A percentile compares a stretch with the other conserved stretches of the same genome.
phyloP scores from a whole-genome alignment of 2,113 vertebrate species.

The Psammodynastes pulverulentus region DNA sequence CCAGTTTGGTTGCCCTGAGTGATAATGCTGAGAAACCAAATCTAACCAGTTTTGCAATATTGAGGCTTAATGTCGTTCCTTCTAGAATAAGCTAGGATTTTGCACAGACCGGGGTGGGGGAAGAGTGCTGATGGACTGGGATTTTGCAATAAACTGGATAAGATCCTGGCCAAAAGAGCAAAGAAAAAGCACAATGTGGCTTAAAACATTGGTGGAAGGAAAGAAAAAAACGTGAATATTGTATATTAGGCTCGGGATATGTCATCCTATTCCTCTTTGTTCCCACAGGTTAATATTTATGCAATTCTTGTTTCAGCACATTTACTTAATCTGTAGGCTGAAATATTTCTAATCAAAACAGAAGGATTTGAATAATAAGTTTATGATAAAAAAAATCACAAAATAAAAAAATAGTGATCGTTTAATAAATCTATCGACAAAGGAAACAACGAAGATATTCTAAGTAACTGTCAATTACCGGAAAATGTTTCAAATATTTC shows the following conservation, averaged over 20 bases:
- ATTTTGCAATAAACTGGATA: background rate
- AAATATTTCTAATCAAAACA: slow-evolving; percentile 3
- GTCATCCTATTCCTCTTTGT: background rate
- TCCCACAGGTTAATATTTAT: background rate
- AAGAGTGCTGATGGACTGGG: background rate
- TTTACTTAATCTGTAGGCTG: slow-evolving; percentile 16
- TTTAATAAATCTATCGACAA: slow-evolving; percentile 58
- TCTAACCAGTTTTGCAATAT: background rate
- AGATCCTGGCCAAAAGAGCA: background rate
- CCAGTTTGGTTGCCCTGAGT: background rate
- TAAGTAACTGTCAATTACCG: slow-evolving; percentile 62
- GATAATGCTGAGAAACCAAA: background rate
- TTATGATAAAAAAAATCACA: slow-evolving; percentile 43
- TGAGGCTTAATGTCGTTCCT: background rate
- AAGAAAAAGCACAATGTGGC: background rate
- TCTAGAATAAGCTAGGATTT: too few relatives aligned
- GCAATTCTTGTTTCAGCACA: background rate
- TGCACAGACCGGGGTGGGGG: too few relatives aligned
- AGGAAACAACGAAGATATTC: slow-evolving; percentile 43
- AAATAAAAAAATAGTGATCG: slow-evolving; percentile 48
- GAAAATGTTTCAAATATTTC: slow-evolving; percentile 53
- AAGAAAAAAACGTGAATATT: background rate
- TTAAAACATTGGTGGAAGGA: background rate
- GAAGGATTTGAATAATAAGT: slow-evolving; percentile 23
- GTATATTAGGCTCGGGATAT: background rate